Conservation (phyloP, 2,113 vertebrate genomes). For the Chitala chitala region DNA sequence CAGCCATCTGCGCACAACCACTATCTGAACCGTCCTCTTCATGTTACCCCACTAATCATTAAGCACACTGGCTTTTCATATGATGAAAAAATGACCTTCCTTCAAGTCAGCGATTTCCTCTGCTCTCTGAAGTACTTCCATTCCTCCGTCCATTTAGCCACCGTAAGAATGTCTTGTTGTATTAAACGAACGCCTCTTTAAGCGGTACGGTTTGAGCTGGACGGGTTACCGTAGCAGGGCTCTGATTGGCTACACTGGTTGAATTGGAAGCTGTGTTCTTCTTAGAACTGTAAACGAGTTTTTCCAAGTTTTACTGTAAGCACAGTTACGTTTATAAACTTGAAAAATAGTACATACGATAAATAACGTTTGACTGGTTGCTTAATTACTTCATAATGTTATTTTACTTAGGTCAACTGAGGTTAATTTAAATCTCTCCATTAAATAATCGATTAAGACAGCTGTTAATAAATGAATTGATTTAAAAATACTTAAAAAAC, state of each 20-base stretch:
- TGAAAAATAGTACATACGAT: no score
- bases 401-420: no score
- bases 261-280: not conserved
- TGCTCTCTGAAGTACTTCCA: conserved; percentile 23
- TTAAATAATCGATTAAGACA: no score
- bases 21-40: conserved; percentile 33
- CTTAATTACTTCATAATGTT: no score
- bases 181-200: conserved; percentile 33
- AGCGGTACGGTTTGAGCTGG: conserved; percentile 44
- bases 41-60: conserved; percentile 23
- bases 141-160: conserved; percentile 39
- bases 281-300: not conserved
- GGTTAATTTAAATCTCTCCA: no score
- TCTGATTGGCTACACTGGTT: conserved; percentile 35
- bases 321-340: no score
- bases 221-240: conserved; percentile 45
- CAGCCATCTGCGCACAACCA: conserved; percentile 44
- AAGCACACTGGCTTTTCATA: conserved; percentile 1
- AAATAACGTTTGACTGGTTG: no score
- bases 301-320: not conserved
- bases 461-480: no score
- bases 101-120: not conserved
- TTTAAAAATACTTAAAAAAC: no score
- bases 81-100: not conserved
- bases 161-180: conserved; percentile 30